A percentile compares a stretch with the other conserved stretches of the same genome.
phyloP scores from a whole-genome alignment of 2,797 vertebrate species.

The Mus spretus region DNA sequence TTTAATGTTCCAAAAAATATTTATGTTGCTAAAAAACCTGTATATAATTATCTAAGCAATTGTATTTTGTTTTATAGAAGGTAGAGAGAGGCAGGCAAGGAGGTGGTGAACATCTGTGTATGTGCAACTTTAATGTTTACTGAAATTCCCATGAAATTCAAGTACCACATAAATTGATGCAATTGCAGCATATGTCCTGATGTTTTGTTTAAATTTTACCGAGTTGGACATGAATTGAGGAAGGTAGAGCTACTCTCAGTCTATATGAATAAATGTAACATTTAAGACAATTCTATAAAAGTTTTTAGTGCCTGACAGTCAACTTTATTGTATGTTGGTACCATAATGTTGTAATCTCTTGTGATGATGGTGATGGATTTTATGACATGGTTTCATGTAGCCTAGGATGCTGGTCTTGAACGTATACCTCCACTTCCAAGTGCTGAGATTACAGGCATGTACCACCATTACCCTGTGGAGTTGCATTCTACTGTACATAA shows the following conservation, averaged over 20 bases:
- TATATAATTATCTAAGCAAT: slow-evolving; percentile 39
- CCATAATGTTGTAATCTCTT: background rate
- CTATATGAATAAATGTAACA: background rate
- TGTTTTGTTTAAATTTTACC: slow-evolving; percentile 33
- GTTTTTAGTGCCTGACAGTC: background rate
- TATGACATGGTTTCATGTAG: background rate
- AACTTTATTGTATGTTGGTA: background rate
- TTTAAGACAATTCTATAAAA: slow-evolving; percentile 17
- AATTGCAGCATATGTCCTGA: background rate
- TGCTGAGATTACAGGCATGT: background rate
- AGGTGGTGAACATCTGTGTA: background rate
- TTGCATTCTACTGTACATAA: background rate
- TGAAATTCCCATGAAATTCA: background rate
- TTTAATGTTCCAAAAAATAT: background rate
- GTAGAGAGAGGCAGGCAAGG: background rate
- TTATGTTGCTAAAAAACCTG: background rate
- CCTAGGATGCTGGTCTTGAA: background rate
- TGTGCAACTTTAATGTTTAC: background rate
- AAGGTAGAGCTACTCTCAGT: background rate
- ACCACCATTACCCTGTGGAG: background rate
- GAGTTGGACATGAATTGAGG: background rate
- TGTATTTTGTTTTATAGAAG: slow-evolving; percentile 19
- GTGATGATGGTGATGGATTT: background rate
- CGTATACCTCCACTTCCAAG: background rate
- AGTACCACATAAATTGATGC: background rate